Evolutionary conservation across 2,888 invertebrate species (phyloP), one percentile per base, ranked within the genome.

Genomic region (Agelastica alni): DNA sequence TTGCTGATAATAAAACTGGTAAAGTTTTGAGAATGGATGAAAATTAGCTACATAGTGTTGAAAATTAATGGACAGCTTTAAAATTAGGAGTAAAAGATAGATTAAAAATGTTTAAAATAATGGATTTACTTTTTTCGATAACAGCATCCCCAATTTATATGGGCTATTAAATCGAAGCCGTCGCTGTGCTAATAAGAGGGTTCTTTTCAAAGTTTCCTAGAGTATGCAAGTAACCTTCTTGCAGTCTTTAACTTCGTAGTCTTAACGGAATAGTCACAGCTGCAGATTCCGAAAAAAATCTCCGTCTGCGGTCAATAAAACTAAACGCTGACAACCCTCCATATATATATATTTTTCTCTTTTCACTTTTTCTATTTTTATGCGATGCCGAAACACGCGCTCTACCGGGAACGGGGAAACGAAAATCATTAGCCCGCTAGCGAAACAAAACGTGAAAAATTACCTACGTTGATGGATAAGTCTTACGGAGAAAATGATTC

Each of bases 261-360:
- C 70, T 70, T 70, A 73, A 73, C 73, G 73, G 73, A 60, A 58
- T 51, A 59, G 60, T 59, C 64, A 61, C 71, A 69, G 71, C 69
- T 69, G 70, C 67, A 46, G 53, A 48, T 39, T 43, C 58, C 46
- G 58, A 68, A 69, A 64, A n/a, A 70, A 71, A 71, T 73, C 71
- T 68, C 70, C 73, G 74, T 74, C 73, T 73, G 74, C 72, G 75
- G 75, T 74, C 75, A 74, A 75, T 75, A 74, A 75, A 75, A 74
- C 74, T 72, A 72, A 72, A 73, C 72, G 72, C 70, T 70, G 72
- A 74, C 74, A 74, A 67, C 66, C 69, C 67, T 65, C 70, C 68
- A 51, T 51, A 49, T n/a, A n/a, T n/a, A n/a, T n/a, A n/a, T n/a
- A n/a, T n/a, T n/a, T 47, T 56, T 56, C 51, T 51, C 57, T 47